Conservation (phyloP, 2,888 invertebrate species). For the Apotomis betuletana region DNA sequence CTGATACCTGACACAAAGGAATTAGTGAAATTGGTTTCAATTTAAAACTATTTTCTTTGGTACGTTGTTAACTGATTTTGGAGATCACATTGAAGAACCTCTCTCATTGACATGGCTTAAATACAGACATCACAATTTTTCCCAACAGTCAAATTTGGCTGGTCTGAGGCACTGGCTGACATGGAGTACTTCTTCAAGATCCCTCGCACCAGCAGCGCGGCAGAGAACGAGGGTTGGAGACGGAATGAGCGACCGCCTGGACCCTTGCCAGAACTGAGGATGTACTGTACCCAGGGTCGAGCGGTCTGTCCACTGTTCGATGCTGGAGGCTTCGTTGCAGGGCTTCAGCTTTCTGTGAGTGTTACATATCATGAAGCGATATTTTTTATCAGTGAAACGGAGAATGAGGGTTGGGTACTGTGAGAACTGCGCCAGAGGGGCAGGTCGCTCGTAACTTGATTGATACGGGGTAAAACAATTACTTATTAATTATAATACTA, state of each 20-base stretch:
- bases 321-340: slow-evolving; percentile 72
- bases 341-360: slow-evolving; percentile 75
- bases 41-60: too few species aligned
- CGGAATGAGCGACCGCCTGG: slow-evolving; percentile 67
- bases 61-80: too few species aligned
- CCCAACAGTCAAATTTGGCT: slow-evolving; percentile 72
- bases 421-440: too few species aligned
- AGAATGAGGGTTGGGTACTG: too few species aligned
- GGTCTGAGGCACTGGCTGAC: slow-evolving; percentile 73
- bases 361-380: background rate
- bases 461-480: too few species aligned
- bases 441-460: too few species aligned
- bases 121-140: background rate
- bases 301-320: slow-evolving; percentile 74
- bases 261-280: slow-evolving; percentile 66
- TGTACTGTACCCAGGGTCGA: slow-evolving; percentile 71
- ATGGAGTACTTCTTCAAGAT: slow-evolving; percentile 76
- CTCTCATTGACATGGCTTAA: too few species aligned
- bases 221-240: slow-evolving; percentile 68
- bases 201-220: slow-evolving; percentile 70
- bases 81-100: too few species aligned
- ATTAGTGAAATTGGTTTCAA: too few species aligned
- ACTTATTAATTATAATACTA: too few species aligned
- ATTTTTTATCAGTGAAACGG: too few species aligned
- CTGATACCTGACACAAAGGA: too few species aligned